Evolutionary conservation across 2,888 invertebrate genomes (phyloP), one percentile per base, ranked within the genome.

Genomic region (Mechanitis messenoides): DNA sequence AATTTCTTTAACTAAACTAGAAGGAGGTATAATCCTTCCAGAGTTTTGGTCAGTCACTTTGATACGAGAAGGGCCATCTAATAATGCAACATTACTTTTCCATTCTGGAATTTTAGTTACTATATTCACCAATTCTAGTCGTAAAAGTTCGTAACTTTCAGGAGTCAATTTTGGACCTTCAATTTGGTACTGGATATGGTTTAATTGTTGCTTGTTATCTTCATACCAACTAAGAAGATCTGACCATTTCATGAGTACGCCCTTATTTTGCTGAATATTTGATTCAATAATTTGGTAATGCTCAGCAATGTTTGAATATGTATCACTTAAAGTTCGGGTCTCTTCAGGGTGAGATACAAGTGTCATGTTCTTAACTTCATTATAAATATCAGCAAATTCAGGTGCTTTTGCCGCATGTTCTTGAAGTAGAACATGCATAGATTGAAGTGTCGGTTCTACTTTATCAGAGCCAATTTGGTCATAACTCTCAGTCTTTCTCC

Each of bases 381-480:
- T 93, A 71, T 95, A 95, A 69, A 97, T 95, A 2, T 92, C 92
- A 66, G 93, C 92, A 69, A 97, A 95, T 54, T 92, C 91, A 0
- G 95, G 93, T 72, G 95, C 94, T 74, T 96, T 95, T 54, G 96
- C 95, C 2, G 94, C 93, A 77, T 96, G 95, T 74, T 98, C 97
- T 81, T 96, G 95, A 60, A 95, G 87, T 33, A 97, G 87, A 0
- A 93, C 93, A 78, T 97, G 95, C 70, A 96, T 92, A 0, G 94
- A 93, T 75, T 96, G 95, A 11, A 97, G 83, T 45, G 93, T 93
- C 0, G 93, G 92, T 72, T 96, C 96, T 0, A 97, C 94, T 78
- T 95, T 94, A 73, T 96, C 96, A 0, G 95, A 92, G 69, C 93
- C 92, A 0, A 98, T 93, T 78, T 96, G 95, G 76, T 95, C 95